Conservation (phyloP, 2,888 invertebrate genomes). For the Ceriagrion tenellum region DNA sequence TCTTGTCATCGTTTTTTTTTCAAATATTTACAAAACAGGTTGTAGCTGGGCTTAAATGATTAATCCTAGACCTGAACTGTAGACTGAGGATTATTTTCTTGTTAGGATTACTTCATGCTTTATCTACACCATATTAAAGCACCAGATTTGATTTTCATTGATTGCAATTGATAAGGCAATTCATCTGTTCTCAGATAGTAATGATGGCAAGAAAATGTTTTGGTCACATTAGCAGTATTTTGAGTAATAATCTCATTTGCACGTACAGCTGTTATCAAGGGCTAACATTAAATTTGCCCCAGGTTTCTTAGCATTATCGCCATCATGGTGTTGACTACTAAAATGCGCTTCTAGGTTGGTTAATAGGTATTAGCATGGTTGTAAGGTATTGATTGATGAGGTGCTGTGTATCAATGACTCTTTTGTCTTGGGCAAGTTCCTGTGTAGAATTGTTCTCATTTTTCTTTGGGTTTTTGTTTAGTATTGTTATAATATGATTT, state of each 20-base stretch:
- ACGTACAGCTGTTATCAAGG: conserved; percentile 64
- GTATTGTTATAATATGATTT: conserved; percentile 68
- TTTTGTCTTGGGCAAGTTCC: conserved; percentile 70
- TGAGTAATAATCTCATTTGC: conserved; percentile 66
- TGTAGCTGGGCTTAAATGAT: conserved; percentile 56
- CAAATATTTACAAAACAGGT: conserved; percentile 58
- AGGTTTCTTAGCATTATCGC: conserved; percentile 63
- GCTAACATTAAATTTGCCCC: conserved; percentile 66
- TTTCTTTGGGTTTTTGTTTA: conserved; percentile 69
- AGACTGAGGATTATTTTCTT: conserved; percentile 58
- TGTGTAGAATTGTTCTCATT: conserved; percentile 69
- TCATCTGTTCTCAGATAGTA: conserved; percentile 43
- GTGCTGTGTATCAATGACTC: conserved; percentile 70
- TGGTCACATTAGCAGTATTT: conserved; percentile 65
- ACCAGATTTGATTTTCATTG: conserved; percentile 52
- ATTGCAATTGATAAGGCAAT: conserved; percentile 42
- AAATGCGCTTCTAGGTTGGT: conserved; percentile 68
- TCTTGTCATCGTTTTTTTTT: conserved; percentile 65
- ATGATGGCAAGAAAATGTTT: conserved; percentile 62
- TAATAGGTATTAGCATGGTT: conserved; percentile 70
- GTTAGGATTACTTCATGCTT: conserved; percentile 57
- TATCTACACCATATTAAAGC: conserved; percentile 56
- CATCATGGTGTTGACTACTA: conserved; percentile 66
- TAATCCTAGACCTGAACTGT: conserved; percentile 58
- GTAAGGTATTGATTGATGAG: conserved; percentile 69